A percentile compares a stretch with the other conserved stretches of the same genome.
These are phyloP conservation scores for Diglossa cyanea DNA, from an alignment of 2,797 vertebrate species.

Conservation along the genomic window DNA sequence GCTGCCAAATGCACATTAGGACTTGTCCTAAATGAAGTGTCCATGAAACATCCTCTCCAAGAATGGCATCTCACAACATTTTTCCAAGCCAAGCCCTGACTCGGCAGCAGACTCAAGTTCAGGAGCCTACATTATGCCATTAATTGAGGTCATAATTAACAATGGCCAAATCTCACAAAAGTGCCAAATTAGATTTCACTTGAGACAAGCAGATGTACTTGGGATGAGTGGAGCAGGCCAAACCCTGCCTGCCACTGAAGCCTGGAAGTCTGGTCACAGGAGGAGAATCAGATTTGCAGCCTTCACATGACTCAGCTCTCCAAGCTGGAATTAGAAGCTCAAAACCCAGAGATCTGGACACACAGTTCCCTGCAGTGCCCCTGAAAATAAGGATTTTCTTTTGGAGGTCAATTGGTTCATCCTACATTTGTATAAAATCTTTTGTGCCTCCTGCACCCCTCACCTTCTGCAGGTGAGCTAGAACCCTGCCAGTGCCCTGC, in stretches of 20 bases:
- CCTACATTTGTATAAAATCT: background rate
- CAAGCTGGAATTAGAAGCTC: background rate
- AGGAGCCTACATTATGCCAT: background rate
- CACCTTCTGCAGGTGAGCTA: background rate
- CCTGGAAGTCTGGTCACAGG: constrained; percentile 2
- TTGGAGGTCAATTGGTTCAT: background rate
- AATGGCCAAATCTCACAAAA: constrained; percentile 8
- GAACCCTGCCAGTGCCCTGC: background rate
- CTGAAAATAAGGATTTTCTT: background rate
- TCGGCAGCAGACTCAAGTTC: background rate
- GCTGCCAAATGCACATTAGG: background rate
- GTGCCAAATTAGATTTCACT: constrained; percentile 54
- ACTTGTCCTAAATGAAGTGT: constrained; percentile 24
- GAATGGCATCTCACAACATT: background rate
- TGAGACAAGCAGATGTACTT: constrained; percentile 29
- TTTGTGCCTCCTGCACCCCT: background rate
- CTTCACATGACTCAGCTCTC: constrained; percentile 23
- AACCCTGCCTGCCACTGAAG: background rate
- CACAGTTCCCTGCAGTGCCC: background rate
- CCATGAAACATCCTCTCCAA: background rate
- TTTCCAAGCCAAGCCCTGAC: background rate
- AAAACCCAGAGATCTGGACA: background rate
- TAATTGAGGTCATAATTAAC: constrained; percentile 36
- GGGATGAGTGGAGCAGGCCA: constrained; percentile 1
- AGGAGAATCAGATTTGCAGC: background rate